Base-by-base conservation (phyloP, 1,140 invertebrate species). In the Yoshiicerus persimilis region DNA sequence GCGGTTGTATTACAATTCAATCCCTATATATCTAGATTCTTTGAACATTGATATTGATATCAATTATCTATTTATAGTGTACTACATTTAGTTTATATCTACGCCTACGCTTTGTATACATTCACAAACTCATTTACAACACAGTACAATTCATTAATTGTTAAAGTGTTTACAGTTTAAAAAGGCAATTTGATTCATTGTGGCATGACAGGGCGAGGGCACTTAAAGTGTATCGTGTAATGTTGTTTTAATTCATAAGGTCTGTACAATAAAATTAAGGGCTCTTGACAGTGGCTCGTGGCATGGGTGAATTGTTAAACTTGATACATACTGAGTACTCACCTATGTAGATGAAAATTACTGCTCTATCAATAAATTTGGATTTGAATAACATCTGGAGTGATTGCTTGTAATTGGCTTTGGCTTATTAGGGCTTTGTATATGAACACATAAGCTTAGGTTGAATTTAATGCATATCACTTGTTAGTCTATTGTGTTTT, bases 341-440 rank as follows among this genome's bases (percentile, higher is more conserved):
- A n/a, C n/a, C n/a, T n/a, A n/a, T n/a, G n/a, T n/a, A n/a, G n/a
- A n/a, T n/a, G n/a, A n/a, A 66, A 30, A 30, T 30, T 70, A 30
- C 9, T 30, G 66, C 30, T 70, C 66, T 30, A 70, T 70, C 25
- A 70, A 70, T 70, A 70, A 27, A 70, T 70, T 70, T 80, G 34
- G 16, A 38, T 86, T 64, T 86, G 38, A 80, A 75, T 80, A 87
- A 75, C 86, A 87, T 75, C 64, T 87, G 86, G 86, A 87, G 25
- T 87, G 86, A 87, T 80, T 87, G 86, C 66, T 87, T 4, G 62
- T 87, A 87, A 87, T 77, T 87, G 38, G 66, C 64, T 66, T 87
- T 10, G 25, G 11, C 20, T 56, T 20, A 70, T 16, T 30, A 9
- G 8, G 34, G 9, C 70, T 36, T 36, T 80, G 20, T 80, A 20